Evolutionary conservation across 2,113 vertebrate genomes (phyloP), one percentile per base, ranked within the genome.

Genomic region (Strigops habroptila): DNA sequence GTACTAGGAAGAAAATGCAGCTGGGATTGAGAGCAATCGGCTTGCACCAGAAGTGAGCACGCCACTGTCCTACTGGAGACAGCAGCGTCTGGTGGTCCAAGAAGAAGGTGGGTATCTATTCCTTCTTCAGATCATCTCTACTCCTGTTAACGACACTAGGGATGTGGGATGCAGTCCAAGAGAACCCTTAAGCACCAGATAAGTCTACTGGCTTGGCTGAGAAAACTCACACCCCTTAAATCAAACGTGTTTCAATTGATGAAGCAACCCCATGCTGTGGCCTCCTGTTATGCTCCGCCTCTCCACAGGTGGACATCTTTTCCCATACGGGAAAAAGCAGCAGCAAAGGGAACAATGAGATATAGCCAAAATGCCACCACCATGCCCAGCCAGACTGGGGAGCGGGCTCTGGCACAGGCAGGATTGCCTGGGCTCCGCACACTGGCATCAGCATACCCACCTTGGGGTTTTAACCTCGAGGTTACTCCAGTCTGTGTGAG

Each of bases 21-120:
- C 21, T 19, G 60, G 69, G 33, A 44, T 3, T 48, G 48, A 67
- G 19, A 25, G 35, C 57, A 30, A 33, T 6, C 1, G 1, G 77
- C 41, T 35, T 21, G 51, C 24, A 52, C 9, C 28, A 22, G 59
- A 43, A 53, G 22, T 0, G 1, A 88, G 75, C 3, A 1, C 30
- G 39, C 1, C 30, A 7, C 35, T 3, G 3, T 37, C 13, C 44
- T 57, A 41, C 16, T 4, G 3, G 18, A 53, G 39, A 43, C 52
- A 27, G 21, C 1, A 3, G 14, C 2, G 5, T 12, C 53, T 41
- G 23, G 27, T 17, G 63, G 53, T 14, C 55, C 3, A 1, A 75
- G 55, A 55, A 39, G 46, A 10, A 5, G 27, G 15, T 21, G 41
- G 49, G n/a, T 33, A 68, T 3, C 78, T 55, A 1, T 25, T 84